Evolutionary conservation across 2,113 vertebrate species (phyloP).

Genomic region (Myanophis thanlyinensis): DNA sequence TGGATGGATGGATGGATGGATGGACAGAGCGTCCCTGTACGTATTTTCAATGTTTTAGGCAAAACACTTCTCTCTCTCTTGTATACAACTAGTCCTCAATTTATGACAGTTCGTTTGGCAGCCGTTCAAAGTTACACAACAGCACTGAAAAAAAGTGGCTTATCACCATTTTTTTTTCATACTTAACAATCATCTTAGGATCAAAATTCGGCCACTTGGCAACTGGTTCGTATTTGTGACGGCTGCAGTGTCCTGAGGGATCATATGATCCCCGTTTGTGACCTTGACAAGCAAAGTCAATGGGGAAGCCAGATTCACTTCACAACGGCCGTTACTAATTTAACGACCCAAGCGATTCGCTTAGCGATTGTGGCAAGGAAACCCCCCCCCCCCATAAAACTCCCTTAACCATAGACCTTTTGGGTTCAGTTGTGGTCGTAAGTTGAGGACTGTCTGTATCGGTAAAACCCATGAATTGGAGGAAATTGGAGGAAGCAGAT

Average conservation of each 20-base stretch:
- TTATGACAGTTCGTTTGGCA: background rate
- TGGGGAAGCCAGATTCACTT: background rate
- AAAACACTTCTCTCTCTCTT: too few species aligned
- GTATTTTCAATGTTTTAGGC: too few species aligned
- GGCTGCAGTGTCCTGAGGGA: too few species aligned
- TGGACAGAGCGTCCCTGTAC: too few species aligned
- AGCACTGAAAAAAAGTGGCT: background rate
- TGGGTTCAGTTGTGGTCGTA: background rate
- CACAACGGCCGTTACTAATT: background rate
- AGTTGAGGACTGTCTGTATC: background rate
- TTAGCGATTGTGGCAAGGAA: background rate
- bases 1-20: too few species aligned
- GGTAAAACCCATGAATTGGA: background rate
- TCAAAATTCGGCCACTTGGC: background rate
- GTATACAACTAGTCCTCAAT: background rate
- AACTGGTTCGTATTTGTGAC: background rate
- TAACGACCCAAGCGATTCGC: background rate
- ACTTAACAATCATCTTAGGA: background rate
- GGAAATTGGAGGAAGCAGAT: background rate
- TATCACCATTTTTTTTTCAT: background rate
- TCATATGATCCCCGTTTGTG: background rate
- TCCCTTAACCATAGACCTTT: background rate
- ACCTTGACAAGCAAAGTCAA: background rate
- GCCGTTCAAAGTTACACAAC: background rate
- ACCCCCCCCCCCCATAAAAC: too few species aligned